Conservation (phyloP, 2,113 vertebrate genomes). For the Cyanocitta stelleri region DNA sequence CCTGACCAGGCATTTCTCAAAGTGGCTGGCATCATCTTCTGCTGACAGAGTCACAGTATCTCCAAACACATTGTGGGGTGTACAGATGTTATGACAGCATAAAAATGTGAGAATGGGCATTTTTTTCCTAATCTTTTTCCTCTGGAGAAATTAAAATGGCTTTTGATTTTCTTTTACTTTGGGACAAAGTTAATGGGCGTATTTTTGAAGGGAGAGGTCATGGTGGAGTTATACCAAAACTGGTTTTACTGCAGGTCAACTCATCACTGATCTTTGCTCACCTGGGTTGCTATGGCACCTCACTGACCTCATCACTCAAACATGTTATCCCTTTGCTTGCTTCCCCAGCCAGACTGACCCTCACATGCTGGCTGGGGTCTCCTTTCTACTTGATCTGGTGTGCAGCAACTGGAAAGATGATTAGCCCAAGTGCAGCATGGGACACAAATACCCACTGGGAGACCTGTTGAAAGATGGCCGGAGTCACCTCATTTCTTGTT, state of each 20-base stretch:
- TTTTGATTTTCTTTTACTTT: background rate
- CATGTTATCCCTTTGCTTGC: background rate
- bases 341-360: background rate
- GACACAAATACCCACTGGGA: background rate
- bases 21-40: background rate
- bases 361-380: background rate
- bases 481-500: background rate
- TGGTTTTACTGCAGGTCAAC: background rate
- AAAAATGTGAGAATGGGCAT: background rate
- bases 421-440: background rate
- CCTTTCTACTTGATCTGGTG: background rate
- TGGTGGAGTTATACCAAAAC: background rate
- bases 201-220: background rate
- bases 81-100: background rate
- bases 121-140: background rate
- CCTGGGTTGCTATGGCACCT: background rate
- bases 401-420: background rate
- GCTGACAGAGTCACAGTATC: background rate
- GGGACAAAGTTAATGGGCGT: background rate
- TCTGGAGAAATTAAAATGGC: background rate
- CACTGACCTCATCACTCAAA: fast-evolving
- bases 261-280: background rate
- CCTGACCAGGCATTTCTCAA: constrained; percentile 16
- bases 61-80: background rate
- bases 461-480: background rate